Percentiles rank a stretch among this genome's conserved stretches.
phyloP scores from a whole-genome alignment of 2,113 vertebrate species.

The Phylloscopus trochiloides region DNA sequence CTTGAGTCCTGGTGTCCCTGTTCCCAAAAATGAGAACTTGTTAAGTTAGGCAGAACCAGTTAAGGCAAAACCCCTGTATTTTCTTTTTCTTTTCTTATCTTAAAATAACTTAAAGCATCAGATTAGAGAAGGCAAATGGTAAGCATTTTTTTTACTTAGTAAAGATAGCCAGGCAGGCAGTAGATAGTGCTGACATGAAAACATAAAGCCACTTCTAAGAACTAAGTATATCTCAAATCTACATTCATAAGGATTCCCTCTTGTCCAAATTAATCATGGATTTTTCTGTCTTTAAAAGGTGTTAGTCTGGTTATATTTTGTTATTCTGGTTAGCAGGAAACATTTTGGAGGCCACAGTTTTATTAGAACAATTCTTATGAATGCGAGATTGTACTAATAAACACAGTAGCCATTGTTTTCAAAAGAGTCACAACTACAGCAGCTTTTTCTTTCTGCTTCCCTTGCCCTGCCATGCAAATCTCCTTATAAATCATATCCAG shows the following conservation, averaged over 20 bases:
- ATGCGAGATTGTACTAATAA: not conserved
- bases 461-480: not conserved
- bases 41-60: not conserved
- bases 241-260: not conserved
- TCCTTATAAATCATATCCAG: conserved; percentile 3
- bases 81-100: not conserved
- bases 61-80: not conserved
- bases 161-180: not conserved
- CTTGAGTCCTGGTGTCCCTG: not conserved
- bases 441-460: not conserved
- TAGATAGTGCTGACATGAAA: not conserved
- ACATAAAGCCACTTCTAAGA: not conserved
- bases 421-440: not conserved
- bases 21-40: not conserved
- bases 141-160: not conserved
- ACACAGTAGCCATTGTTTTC: not conserved
- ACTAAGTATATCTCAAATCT: not conserved
- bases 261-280: not conserved
- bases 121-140: not conserved
- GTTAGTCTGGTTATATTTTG: not conserved
- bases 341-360: not conserved
- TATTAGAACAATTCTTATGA: not conserved
- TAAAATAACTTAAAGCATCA: not conserved
- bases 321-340: not conserved
- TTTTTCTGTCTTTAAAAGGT: not conserved